phyloP scores from a whole-genome alignment of 1,140 invertebrate genomes.

The Hydropsyche tenuis region DNA sequence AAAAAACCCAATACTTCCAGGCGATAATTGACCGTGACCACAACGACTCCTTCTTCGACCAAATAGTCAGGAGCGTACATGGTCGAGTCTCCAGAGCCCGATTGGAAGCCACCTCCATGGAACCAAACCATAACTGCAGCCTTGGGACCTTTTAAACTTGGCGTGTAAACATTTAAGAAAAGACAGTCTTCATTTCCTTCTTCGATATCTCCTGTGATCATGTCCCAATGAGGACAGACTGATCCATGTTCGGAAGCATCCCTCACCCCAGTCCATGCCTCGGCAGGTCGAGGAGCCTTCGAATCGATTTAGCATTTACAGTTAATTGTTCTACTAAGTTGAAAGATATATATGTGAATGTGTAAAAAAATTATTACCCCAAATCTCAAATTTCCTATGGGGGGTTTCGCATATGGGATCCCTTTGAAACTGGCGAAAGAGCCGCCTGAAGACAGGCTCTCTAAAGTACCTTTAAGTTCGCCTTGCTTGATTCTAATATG shows the following conservation, averaged over 20 bases:
- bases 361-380: slow-evolving; percentile 16
- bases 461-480: slow-evolving; percentile 36
- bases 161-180: slow-evolving; percentile 69
- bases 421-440: slow-evolving; percentile 47
- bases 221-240: slow-evolving; percentile 57
- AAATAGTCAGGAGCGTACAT: slow-evolving; percentile 68
- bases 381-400: slow-evolving; percentile 37
- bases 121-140: slow-evolving; percentile 70
- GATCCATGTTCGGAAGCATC: slow-evolving; percentile 61
- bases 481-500: slow-evolving; percentile 38
- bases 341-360: background rate
- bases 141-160: slow-evolving; percentile 54
- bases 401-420: slow-evolving; percentile 44
- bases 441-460: slow-evolving; percentile 34
- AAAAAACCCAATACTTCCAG: slow-evolving; percentile 71
- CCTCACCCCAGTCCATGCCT: slow-evolving; percentile 60
- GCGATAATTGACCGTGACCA: slow-evolving; percentile 75
- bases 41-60: slow-evolving; percentile 68
- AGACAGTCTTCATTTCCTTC: slow-evolving; percentile 66
- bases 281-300: slow-evolving; percentile 58
- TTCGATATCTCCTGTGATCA: slow-evolving; percentile 46
- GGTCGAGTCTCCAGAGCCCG: slow-evolving; percentile 62
- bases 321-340: background rate
- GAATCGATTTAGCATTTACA: background rate
- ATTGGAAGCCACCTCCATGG: slow-evolving; percentile 68